Evolutionary conservation across 2,113 vertebrate species (phyloP), one percentile per base, ranked within the genome.

Genomic region (Chloropsis cyanopogon): DNA sequence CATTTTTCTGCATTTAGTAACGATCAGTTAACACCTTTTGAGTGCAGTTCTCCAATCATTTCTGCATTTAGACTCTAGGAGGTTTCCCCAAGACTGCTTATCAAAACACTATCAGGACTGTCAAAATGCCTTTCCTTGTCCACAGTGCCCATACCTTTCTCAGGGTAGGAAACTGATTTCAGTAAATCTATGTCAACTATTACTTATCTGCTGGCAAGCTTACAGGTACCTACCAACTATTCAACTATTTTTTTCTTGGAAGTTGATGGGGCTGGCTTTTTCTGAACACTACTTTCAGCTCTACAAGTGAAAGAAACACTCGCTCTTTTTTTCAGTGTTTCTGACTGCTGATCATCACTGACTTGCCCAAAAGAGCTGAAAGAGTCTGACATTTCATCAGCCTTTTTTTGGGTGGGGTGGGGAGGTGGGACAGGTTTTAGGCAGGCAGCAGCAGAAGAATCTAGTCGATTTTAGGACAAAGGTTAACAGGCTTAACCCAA

Each of bases 341-440:
- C 37, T 60, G 37, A 72, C 29, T 37, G 37, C 37, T 37, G 37
- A 68, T 22, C 33, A 44, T 10, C 22, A 29, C 15, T 26, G 41
- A 80, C 50, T 41, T 86, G 35, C 4, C 20, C 18, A 6, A 80
- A 75, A 44, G 35, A 82, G 23, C 11, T 33, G 18, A 79, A 53
- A 71, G 11, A n/a, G 26, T 75, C 23, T 90, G 64, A 53, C 19
- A 84, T 23, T 3, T 84, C 42, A 60, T n/a, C 29, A 57, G n/a
- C 14, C 17, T 78, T 39, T 47, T 65, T 20, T 15, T 0, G 3
- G 25, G 12, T 1, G 1, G 10, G 12, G 12, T 2, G 2, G 7
- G 13, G 2, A 10, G 14, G n/a, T 18, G 4, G 4, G 4, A 46
- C 11, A 60, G 12, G 4, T 25, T 63, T 80, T 49, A 44, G 44